phyloP scores from a whole-genome alignment of 2,888 invertebrate species.

The Liopterus haemorrhoidalis region DNA sequence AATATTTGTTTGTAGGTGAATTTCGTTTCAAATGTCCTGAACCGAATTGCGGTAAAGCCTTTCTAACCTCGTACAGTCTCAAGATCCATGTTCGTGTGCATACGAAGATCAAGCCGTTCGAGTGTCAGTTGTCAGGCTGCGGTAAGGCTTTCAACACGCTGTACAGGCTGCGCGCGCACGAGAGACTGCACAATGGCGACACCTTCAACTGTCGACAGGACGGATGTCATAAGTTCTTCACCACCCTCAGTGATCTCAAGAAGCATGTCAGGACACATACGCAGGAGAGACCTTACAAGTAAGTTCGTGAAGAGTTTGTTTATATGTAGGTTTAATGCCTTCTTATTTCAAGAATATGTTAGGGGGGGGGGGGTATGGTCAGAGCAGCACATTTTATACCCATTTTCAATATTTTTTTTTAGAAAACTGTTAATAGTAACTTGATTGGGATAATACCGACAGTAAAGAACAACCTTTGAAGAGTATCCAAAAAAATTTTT shows the following conservation, averaged over 20 bases:
- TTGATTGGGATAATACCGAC: too few species aligned
- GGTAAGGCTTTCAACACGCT: conserved; percentile 91
- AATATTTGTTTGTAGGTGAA: conserved; percentile 64
- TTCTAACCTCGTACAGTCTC: conserved; percentile 89
- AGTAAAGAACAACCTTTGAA: too few species aligned
- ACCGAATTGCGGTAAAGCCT: conserved; percentile 83
- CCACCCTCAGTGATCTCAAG: conserved; percentile 88
- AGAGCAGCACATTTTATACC: too few species aligned
- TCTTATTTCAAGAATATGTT: too few species aligned
- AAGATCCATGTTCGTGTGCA: conserved; percentile 93
- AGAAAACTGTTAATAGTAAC: too few species aligned
- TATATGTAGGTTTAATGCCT: too few species aligned
- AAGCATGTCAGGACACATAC: conserved; percentile 92
- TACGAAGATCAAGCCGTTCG: conserved; percentile 87
- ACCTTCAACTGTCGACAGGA: conserved; percentile 85
- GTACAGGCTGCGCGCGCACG: conserved; percentile 86
- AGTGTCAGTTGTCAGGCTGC: conserved; percentile 75
- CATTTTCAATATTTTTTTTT: too few species aligned
- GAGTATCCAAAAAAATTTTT: too few species aligned
- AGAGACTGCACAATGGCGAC: conserved; percentile 87
- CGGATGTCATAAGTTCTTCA: conserved; percentile 86
- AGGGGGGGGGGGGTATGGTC: too few species aligned
- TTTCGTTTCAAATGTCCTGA: conserved; percentile 88
- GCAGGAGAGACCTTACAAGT: conserved; percentile 84
- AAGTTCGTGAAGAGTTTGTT: conserved; percentile 41